Evolutionary conservation across 2,113 vertebrate species (phyloP).

Genomic region (Cebus imitator): DNA sequence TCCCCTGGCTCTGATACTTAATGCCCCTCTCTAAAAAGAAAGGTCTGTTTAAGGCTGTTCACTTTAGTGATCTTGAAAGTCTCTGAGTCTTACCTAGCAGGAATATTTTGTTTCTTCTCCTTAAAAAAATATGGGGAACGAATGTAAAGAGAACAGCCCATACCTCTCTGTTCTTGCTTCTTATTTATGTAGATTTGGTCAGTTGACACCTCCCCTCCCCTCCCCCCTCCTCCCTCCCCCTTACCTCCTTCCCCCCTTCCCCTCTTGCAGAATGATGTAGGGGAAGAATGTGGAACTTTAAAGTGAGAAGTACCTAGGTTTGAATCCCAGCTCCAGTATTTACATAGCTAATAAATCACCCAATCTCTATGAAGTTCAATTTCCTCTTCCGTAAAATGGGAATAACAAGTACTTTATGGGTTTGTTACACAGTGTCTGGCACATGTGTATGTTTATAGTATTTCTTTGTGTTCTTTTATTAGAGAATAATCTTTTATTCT

Average conservation of each 20-base stretch:
- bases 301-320: not conserved
- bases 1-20: not conserved
- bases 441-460: not conserved
- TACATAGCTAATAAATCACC: not conserved
- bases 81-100: slow-evolving; percentile 13
- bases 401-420: not conserved
- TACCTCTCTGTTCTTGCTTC: not conserved
- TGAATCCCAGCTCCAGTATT: not conserved
- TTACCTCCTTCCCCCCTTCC: not conserved
- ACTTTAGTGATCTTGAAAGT: not conserved
- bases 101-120: slow-evolving; percentile 14
- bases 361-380: not conserved
- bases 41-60: not conserved
- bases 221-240: not conserved
- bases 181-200: not conserved
- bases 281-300: not conserved
- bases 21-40: not conserved
- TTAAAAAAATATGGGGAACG: not conserved
- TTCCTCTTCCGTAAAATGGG: not conserved
- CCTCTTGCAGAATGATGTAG: not conserved
- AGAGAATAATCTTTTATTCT: not conserved
- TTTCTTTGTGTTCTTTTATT: not conserved
- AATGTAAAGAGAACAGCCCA: not conserved
- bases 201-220: not conserved
- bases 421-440: not conserved